A percentile compares a stretch with the other conserved stretches of the same genome.
phyloP scores from a whole-genome alignment of 1,140 invertebrate genomes.

The Zophobas atratus region DNA sequence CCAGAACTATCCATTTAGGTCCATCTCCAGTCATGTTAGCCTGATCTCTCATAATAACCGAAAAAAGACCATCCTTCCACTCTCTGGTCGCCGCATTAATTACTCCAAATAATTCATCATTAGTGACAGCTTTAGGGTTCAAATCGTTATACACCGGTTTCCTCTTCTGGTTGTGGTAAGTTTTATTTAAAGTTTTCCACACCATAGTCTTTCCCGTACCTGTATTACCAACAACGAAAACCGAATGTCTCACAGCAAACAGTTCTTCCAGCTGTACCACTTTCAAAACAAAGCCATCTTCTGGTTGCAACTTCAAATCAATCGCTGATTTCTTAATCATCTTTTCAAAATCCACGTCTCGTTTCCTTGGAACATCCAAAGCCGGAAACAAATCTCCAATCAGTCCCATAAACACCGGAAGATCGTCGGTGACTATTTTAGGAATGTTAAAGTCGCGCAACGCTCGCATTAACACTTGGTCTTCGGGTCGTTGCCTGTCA shows the following conservation, averaged over 20 bases:
- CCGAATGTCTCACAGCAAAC: constrained; percentile 94
- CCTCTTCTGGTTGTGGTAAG: constrained; percentile 82
- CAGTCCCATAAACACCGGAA: constrained; percentile 92
- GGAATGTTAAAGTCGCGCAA: constrained; percentile 94
- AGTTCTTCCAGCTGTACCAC: constrained; percentile 94
- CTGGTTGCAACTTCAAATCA: constrained; percentile 91
- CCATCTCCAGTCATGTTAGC: constrained; percentile 88
- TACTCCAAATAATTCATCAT: constrained; percentile 95
- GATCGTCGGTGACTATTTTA: constrained; percentile 93
- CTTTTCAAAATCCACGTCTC: constrained; percentile 89
- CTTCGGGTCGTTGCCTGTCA: constrained; percentile 79
- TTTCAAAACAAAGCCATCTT: constrained; percentile 91
- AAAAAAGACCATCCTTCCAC: constrained; percentile 97
- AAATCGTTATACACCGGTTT: constrained; percentile 92
- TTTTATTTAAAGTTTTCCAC: constrained; percentile 91
- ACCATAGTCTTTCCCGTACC: constrained; percentile 95
- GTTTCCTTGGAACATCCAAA: constrained; percentile 88
- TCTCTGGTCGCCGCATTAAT: constrained; percentile 96
- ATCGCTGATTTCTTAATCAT: constrained; percentile 82
- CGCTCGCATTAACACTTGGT: constrained; percentile 88
- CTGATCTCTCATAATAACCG: constrained; percentile 93
- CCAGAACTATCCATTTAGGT: constrained; percentile 96
- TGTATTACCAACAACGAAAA: constrained; percentile 94
- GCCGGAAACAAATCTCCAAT: constrained; percentile 93
- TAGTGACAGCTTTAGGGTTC: constrained; percentile 96